These are phyloP conservation scores for Furnarius figulus DNA, from an alignment of 2,113 vertebrate genomes.

Conservation along the genomic window DNA sequence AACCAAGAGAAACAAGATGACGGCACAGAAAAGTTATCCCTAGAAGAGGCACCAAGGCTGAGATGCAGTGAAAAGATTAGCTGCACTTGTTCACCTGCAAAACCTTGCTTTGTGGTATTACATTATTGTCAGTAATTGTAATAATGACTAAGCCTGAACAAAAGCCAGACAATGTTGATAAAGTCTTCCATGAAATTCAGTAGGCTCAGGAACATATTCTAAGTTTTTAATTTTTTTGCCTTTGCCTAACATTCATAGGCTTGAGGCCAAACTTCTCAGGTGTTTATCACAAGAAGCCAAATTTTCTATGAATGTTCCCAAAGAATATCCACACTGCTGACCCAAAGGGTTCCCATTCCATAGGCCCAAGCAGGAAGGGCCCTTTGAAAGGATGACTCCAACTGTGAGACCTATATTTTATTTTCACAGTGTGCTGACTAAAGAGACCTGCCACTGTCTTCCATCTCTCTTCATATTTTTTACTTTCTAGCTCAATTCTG, in stretches of 20 bases:
- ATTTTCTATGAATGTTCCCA: not conserved
- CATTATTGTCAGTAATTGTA: not conserved
- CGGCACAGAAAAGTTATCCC: not conserved
- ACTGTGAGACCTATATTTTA: not conserved
- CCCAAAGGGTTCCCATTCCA: not conserved
- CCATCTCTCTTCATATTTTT: not conserved
- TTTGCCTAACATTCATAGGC: not conserved
- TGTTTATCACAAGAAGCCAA: not conserved
- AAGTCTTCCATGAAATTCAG: not conserved
- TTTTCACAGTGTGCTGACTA: not conserved
- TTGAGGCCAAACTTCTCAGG: not conserved
- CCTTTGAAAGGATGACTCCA: not conserved
- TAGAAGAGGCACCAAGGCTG: not conserved
- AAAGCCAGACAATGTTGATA: not conserved
- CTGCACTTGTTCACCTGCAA: not conserved
- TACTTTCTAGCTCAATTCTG: not conserved
- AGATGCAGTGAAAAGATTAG: not conserved
- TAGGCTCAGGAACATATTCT: not conserved
- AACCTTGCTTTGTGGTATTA: not conserved
- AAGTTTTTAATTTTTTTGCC: not conserved
- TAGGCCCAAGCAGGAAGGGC: not conserved
- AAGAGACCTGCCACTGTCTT: not conserved
- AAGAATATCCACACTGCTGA: not conserved
- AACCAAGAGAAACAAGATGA: not conserved
- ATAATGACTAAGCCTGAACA: not conserved